Base-by-base conservation (phyloP, 2,113 vertebrate genomes). In the Australoheros scitulus region DNA sequence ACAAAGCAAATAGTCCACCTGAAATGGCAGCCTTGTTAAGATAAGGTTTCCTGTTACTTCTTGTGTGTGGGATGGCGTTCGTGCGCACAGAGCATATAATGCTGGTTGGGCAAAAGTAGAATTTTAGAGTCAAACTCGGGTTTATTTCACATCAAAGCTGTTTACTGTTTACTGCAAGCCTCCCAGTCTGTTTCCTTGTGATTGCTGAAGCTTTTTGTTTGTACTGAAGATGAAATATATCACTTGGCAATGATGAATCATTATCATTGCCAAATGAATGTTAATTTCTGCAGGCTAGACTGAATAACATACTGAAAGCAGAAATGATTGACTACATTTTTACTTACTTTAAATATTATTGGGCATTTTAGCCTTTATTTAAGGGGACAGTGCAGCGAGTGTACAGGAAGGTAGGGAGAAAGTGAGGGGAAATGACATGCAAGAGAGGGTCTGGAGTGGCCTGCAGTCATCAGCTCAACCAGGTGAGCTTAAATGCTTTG, bases 1-100 rank as follows among this genome's bases (percentile, higher is more conserved):
- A 79, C 80, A 83, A 94, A 95, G 86, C 90, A 92, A 92, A 91
- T 60, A 89, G 60, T 90, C 83, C 79, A 90, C 88, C 89, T 90
- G 89, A 74, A 83, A 86, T 80, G 81, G 87, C 52, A n/a, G 84
- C 79, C 88, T 80, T 93, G 89, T 90, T 88, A 82, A 88, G 91
- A 93, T 89, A 88, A 74, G 76, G 80, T 79, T 90, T 91, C 76
- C 90, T 89, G 70, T 74, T 79, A 81, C 77, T 55, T 20, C 24
- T 61, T 20, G 36, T 65, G 79, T 81, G 64, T 80, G 85, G 43
- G 43, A 47, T 11, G 43, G 43, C 14, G 15, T 17, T 17, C 47
- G 36, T 59, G 77, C 72, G 64, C 57, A 34, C 63, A 56, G 61
- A 56, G 82, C 47, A n/a, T n/a, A n/a, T n/a, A n/a, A 61, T n/a